Conservation (phyloP, 2,797 vertebrate genomes). For the Zalophus californianus region DNA sequence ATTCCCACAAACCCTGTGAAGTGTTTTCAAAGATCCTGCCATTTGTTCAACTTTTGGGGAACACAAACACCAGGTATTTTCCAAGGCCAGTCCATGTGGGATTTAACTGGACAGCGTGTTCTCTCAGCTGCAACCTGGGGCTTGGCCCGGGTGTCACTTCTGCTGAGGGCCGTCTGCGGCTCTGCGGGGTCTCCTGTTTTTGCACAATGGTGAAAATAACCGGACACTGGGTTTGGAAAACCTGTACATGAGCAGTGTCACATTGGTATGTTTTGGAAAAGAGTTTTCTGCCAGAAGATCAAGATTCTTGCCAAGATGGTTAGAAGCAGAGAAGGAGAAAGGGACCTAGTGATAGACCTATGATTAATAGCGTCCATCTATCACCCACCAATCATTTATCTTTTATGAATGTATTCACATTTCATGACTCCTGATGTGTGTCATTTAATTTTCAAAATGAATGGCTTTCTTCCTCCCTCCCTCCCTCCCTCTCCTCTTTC, state of each 20-base stretch:
- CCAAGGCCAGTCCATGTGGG: neutral
- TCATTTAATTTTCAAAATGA: conserved; percentile 58
- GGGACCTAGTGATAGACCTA: neutral
- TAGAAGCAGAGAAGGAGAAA: neutral
- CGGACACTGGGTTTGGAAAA: conserved; percentile 74
- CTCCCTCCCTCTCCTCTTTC: too few species aligned
- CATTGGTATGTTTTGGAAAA: conserved; percentile 77
- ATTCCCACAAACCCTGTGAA: too few species aligned
- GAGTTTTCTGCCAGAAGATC: conserved; percentile 74
- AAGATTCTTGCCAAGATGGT: conserved; percentile 13
- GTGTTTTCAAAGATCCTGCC: neutral
- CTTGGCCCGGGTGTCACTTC: conserved; percentile 67
- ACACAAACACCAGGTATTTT: neutral
- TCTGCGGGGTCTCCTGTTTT: conserved; percentile 18
- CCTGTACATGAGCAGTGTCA: conserved; percentile 11
- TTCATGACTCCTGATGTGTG: conserved; percentile 50
- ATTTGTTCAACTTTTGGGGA: neutral
- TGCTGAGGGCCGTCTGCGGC: conserved; percentile 81
- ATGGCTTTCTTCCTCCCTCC: neutral
- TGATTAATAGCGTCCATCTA: neutral
- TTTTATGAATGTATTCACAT: conserved; percentile 23
- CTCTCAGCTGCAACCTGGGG: neutral
- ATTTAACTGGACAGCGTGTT: neutral
- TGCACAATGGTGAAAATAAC: conserved; percentile 49
- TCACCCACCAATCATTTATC: neutral